Evolutionary conservation across 2,888 invertebrate genomes (phyloP).

Genomic region (Gerris lacustris): DNA sequence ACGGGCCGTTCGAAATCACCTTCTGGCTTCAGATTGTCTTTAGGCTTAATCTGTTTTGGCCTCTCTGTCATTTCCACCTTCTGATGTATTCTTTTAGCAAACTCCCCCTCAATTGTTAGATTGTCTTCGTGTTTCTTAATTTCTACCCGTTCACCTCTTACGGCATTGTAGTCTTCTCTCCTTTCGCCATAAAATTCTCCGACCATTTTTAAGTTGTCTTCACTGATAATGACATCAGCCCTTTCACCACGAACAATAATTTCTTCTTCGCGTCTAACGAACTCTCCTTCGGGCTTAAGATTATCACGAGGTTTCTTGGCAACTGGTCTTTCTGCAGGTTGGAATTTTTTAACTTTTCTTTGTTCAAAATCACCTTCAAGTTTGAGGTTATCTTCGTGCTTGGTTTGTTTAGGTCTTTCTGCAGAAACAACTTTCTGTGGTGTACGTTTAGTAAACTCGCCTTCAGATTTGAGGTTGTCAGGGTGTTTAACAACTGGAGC

Average conservation of each 20-base stretch:
- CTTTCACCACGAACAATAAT: slow-evolving; percentile 44
- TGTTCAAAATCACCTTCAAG: slow-evolving; percentile 32
- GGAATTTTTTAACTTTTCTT: no score
- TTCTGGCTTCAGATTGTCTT: slow-evolving; percentile 39
- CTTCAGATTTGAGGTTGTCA: slow-evolving; percentile 40
- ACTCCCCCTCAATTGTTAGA: slow-evolving; percentile 45
- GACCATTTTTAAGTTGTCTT: slow-evolving; percentile 40
- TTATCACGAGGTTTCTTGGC: no score
- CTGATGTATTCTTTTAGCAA: slow-evolving; percentile 41
- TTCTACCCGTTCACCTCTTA: slow-evolving; percentile 35
- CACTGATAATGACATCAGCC: slow-evolving; percentile 42
- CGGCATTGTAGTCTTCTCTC: slow-evolving; percentile 43
- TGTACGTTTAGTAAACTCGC: no score
- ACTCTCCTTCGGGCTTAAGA: slow-evolving; percentile 33
- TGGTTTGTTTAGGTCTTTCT: slow-evolving; percentile 38
- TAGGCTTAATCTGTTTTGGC: slow-evolving; percentile 35
- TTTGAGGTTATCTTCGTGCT: slow-evolving; percentile 36
- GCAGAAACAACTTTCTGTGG: slow-evolving; percentile 31
- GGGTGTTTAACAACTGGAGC: slow-evolving; percentile 39
- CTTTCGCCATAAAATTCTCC: slow-evolving; percentile 47
- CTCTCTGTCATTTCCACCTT: slow-evolving; percentile 36
- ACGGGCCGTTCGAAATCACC: slow-evolving; percentile 39
- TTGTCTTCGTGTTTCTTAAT: slow-evolving; percentile 36
- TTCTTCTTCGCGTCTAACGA: slow-evolving; percentile 33
- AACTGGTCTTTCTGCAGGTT: no score